Conservation (phyloP, 1,140 invertebrate species). For the Homalodisca vitripennis region DNA sequence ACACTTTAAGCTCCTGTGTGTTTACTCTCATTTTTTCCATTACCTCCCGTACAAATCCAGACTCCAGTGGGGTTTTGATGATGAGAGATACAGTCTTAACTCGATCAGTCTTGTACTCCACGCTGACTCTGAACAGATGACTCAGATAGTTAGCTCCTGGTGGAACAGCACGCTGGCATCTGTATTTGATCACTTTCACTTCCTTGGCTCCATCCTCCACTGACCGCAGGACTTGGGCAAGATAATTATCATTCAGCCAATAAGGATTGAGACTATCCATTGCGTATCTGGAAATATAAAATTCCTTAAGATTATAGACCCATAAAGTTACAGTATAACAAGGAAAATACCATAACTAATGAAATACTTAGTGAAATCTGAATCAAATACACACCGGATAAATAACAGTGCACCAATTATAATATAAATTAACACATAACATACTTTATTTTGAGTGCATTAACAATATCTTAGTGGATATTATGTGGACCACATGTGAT, state of each 20-base stretch:
- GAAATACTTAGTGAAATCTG: too few relatives aligned
- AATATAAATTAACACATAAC: too few relatives aligned
- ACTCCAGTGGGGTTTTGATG: conserved; percentile 50
- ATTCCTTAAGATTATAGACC: too few relatives aligned
- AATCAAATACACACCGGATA: too few relatives aligned
- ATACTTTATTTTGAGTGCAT: too few relatives aligned
- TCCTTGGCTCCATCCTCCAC: background rate
- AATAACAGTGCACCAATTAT: too few relatives aligned
- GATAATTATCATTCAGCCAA: conserved; percentile 9
- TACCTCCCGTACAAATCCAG: conserved; percentile 43
- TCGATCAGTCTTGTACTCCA: conserved; percentile 37
- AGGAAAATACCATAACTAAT: too few relatives aligned
- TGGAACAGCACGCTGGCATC: background rate
- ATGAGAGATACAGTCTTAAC: conserved; percentile 46
- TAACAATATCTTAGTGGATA: too few relatives aligned
- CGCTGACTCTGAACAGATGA: conserved; percentile 51
- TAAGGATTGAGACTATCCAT: background rate
- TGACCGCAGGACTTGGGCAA: background rate
- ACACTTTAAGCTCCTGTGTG: conserved; percentile 47
- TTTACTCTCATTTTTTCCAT: conserved; percentile 49
- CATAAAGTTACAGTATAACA: too few relatives aligned
- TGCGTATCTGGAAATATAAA: too few relatives aligned
- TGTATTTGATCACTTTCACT: background rate
- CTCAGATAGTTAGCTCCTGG: conserved; percentile 61
- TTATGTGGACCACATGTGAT: too few relatives aligned